A percentile compares a stretch with the other conserved stretches of the same genome.
Conservation (phyloP, 2,113 vertebrate genomes). For the Pterocles gutturalis region DNA sequence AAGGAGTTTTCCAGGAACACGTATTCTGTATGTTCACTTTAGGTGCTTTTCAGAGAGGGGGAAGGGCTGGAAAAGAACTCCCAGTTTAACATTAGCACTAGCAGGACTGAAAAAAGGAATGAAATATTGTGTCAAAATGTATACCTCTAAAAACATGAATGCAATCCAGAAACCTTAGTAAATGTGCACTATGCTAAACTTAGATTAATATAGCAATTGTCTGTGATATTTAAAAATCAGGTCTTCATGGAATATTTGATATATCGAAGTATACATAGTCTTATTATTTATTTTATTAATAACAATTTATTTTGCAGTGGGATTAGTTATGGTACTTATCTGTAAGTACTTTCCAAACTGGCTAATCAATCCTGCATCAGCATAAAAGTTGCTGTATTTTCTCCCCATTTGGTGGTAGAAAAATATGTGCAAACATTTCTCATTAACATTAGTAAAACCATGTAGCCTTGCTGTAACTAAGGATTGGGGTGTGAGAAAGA, state of each 20-base stretch:
- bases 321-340: neutral
- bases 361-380: neutral
- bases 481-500: accelerated
- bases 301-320: neutral
- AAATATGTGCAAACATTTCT: neutral
- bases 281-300: neutral
- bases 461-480: neutral
- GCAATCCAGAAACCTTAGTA: neutral
- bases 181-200: neutral
- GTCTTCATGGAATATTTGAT: neutral
- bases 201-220: neutral
- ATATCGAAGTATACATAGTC: neutral
- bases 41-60: neutral
- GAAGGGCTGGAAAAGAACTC: neutral
- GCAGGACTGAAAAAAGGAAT: neutral
- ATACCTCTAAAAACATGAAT: neutral
- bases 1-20: neutral
- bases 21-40: neutral
- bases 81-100: neutral
- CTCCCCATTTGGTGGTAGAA: neutral
- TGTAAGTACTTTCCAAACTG: neutral
- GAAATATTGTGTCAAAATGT: neutral
- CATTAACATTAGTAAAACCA: neutral
- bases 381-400: neutral
- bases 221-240: neutral